phyloP scores from a whole-genome alignment of 2,797 vertebrate species.

The Adrianichthys oophorus region DNA sequence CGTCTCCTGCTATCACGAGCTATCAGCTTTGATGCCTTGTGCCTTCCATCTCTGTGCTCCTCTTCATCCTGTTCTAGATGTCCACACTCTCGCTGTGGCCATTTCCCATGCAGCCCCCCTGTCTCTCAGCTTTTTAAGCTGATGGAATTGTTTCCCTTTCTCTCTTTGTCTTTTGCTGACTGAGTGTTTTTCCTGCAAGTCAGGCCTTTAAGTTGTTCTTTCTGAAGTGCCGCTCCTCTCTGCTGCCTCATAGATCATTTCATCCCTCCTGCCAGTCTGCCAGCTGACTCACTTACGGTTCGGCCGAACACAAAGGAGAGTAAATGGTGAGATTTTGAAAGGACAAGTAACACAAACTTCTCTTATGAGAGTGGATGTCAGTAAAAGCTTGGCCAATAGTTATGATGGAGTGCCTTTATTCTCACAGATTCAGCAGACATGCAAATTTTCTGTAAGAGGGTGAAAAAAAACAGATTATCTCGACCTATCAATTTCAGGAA shows the following conservation, averaged over 20 bases:
- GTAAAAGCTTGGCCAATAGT: neutral
- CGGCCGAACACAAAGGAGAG: conserved; percentile 25
- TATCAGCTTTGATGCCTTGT: conserved; percentile 9
- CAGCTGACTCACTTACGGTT: conserved; percentile 66
- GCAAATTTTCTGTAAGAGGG: conserved; percentile 14
- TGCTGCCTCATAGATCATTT: conserved; percentile 61
- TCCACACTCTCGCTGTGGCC: conserved; percentile 53
- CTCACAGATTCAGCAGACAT: conserved; percentile 20
- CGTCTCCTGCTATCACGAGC: conserved; percentile 7
- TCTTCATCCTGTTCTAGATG: conserved; percentile 9
- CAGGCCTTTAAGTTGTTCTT: conserved; percentile 54
- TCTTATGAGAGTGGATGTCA: conserved; percentile 38
- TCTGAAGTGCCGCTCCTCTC: conserved; percentile 36
- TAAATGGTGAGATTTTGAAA: conserved; percentile 37
- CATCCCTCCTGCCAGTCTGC: conserved; percentile 67
- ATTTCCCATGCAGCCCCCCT: conserved; percentile 55
- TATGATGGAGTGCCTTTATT: conserved; percentile 21
- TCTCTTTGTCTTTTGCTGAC: conserved; percentile 64
- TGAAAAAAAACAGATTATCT: conserved; percentile 30
- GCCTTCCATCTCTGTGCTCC: conserved; percentile 12
- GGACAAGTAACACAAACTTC: conserved; percentile 37
- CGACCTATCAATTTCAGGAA: conserved; percentile 50
- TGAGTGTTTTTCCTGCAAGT: conserved; percentile 52
- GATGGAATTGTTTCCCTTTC: conserved; percentile 52
- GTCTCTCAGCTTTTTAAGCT: conserved; percentile 48